These are phyloP conservation scores for Drosophila limbata DNA, from an alignment of 2,888 invertebrate genomes.

Conservation along the genomic window DNA sequence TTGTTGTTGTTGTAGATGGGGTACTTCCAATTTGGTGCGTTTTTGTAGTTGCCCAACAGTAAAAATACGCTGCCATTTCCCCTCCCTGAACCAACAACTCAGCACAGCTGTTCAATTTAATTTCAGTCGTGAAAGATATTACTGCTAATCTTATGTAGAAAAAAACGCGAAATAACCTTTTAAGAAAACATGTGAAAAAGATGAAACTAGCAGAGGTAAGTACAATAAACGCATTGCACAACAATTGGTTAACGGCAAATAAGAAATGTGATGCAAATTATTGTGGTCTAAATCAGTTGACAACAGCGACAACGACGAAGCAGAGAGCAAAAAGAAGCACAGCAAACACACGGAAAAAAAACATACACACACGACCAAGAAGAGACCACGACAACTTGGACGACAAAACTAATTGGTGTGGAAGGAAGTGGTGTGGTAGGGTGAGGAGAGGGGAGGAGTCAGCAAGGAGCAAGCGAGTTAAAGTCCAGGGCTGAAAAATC, in stretches of 20 bases:
- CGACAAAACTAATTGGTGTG: slow-evolving; percentile 54
- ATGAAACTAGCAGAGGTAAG: slow-evolving; percentile 79
- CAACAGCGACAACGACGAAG: slow-evolving; percentile 65
- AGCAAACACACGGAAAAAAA: slow-evolving; percentile 49
- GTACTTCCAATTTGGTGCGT: too few relatives aligned
- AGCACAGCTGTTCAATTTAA: too few relatives aligned
- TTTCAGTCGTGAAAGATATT: too few relatives aligned
- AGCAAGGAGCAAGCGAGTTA: slow-evolving; percentile 10
- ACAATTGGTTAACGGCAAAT: slow-evolving; percentile 17
- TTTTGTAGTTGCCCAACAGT: too few relatives aligned
- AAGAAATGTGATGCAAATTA: slow-evolving; percentile 45
- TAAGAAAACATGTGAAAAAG: slow-evolving; percentile 71
- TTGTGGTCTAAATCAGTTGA: slow-evolving; percentile 50
- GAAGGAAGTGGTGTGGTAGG: slow-evolving; percentile 25
- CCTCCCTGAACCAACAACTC: too few relatives aligned
- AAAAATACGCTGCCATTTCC: too few relatives aligned
- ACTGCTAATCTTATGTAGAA: too few relatives aligned
- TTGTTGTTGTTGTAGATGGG: too few relatives aligned
- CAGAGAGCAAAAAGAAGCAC: slow-evolving; percentile 68
- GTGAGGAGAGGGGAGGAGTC: not conserved
- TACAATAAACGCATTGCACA: slow-evolving; percentile 8
- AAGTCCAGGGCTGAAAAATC: slow-evolving; percentile 57
- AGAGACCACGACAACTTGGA: slow-evolving; percentile 57
- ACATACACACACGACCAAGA: slow-evolving; percentile 49
- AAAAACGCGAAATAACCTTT: slow-evolving; percentile 54